Base-by-base conservation (phyloP, 2,797 vertebrate genomes). In the Betta splendens region DNA sequence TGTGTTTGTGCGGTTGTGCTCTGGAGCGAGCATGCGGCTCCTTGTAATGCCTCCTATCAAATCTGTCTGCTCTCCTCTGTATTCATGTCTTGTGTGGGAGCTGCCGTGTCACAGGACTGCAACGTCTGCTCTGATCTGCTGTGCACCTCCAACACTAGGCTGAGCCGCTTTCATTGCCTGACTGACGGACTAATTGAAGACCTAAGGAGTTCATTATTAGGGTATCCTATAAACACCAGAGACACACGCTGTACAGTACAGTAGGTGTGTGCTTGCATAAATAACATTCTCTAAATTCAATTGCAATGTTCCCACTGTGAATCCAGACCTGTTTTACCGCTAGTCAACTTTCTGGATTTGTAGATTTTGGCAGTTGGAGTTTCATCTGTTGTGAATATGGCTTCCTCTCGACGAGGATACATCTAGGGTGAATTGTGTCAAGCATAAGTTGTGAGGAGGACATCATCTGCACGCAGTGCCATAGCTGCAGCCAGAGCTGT, bases 101-200 rank as follows among this genome's bases (percentile, higher is more conserved):
- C 65, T 22, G 36, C 31, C 21, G 7, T 68, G 64, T 67, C 71
- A 57, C 57, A 64, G 58, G 16, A 23, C 75, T 20, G 56, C 3
- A 58, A 49, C 3, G 55, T 83, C 72, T 59, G 39, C 36, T 60
- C 66, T 36, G 65, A 75, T 81, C 74, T 38, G 21, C 71, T 64
- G 63, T 69, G 71, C 66, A 55, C 75, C 63, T 33, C 63, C 37
- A 72, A 49, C 59, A 79, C 63, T 72, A 45, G 42, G 25, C 66
- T 68, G 54, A 73, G 69, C 65, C 21, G 26, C 57, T 69, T 72
- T 79, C 57, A 64, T 64, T 70, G 71, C 12, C 12, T 44, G 64
- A 78, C 44, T 81, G 78, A 72, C 82, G 74, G 73, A 83, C 74
- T 75, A 84, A 83, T 78, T 80, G 79, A 79, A 56, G 75, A 81